Base-by-base conservation (phyloP, 2,113 vertebrate species). In the Picathartes gymnocephalus region DNA sequence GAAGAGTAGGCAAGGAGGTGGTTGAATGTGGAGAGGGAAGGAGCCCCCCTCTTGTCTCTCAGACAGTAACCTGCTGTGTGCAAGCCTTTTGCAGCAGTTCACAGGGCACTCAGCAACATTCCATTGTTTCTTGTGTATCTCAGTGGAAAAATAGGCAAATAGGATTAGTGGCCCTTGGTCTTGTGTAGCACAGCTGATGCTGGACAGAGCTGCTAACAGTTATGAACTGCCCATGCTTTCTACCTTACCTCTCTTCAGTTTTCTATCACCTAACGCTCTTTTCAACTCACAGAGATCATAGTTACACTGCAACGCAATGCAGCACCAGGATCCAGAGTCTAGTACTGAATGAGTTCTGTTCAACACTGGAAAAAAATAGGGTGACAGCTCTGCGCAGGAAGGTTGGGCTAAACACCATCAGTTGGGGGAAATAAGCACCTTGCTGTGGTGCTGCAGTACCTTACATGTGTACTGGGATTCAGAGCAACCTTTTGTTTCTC, bases 181-280 rank as follows among this genome's bases (percentile, higher is more conserved):
- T 62, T 8, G 2, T 1, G 2, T 10, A 24, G 40, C 19, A 15
- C 27, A 13, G 18, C 15, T 23, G 5, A 0, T 6, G 14, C 7
- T 48, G 28, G n/a, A 33, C 25, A 69, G 18, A 47, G 12, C 10
- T 74, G 37, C 9, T 39, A 33, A 51, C 6, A 28, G 6, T 60
- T 40, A 27, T 37, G 56, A 56, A 9, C 19, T 48, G 23, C 21
- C 35, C 27, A 39, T 62, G 48, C 25, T 44, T 80, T 39, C 27
- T 54, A 30, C 7, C 11, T 15, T 39, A 64, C 39, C 10, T 61
- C 37, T 65, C 23, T 7, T 30, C 48, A 44, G 31, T 47, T 82
- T 81, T 66, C 51, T 28, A 24, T 47, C 18, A 44, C 40, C 30
- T 51, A 15, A 25, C 9, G 6, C 25, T 69, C 48, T 50, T 54